Percentiles rank a stretch among this genome's conserved stretches.
Evolutionary conservation across 2,888 invertebrate species (phyloP).

Genomic region (Lasioglossum figueresi): DNA sequence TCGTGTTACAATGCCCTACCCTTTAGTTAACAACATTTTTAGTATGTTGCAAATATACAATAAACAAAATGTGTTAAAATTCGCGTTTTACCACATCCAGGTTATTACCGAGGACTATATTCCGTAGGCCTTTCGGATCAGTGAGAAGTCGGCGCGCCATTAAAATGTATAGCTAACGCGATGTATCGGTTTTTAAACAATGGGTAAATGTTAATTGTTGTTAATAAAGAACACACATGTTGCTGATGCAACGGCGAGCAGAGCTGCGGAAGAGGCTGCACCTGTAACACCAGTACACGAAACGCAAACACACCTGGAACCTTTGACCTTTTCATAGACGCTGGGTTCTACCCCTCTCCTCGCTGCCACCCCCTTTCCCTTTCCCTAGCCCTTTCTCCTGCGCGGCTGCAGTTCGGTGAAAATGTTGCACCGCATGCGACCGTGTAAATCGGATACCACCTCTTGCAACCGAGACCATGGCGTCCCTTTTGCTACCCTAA

Average conservation of each 20-base stretch:
- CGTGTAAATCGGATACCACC: slow-evolving; percentile 25
- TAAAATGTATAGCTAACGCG: slow-evolving; percentile 9
- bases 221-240: slow-evolving; percentile 84
- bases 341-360: slow-evolving; percentile 65
- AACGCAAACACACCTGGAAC: slow-evolving; percentile 75
- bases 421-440: slow-evolving; percentile 42
- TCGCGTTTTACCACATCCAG: background rate
- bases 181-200: slow-evolving; percentile 63
- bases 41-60: slow-evolving; percentile 34
- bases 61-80: slow-evolving; percentile 21
- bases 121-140: background rate
- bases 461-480: slow-evolving; percentile 5
- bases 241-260: slow-evolving; percentile 83
- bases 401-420: slow-evolving; percentile 62
- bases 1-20: background rate
- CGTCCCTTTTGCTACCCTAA: slow-evolving; percentile 2
- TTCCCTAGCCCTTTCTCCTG: slow-evolving; percentile 54
- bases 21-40: slow-evolving; percentile 34
- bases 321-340: slow-evolving; percentile 75
- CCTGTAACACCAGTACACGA: slow-evolving; percentile 74
- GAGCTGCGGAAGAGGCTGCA: slow-evolving; percentile 82
- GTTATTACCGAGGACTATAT: background rate
- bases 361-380: slow-evolving; percentile 66
- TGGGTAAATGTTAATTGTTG: slow-evolving; percentile 83
- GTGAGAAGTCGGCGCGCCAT: background rate